A percentile compares a stretch with the other conserved stretches of the same genome.
Evolutionary conservation across 2,113 vertebrate species (phyloP).

Genomic region (Cranoglanis bouderius): DNA sequence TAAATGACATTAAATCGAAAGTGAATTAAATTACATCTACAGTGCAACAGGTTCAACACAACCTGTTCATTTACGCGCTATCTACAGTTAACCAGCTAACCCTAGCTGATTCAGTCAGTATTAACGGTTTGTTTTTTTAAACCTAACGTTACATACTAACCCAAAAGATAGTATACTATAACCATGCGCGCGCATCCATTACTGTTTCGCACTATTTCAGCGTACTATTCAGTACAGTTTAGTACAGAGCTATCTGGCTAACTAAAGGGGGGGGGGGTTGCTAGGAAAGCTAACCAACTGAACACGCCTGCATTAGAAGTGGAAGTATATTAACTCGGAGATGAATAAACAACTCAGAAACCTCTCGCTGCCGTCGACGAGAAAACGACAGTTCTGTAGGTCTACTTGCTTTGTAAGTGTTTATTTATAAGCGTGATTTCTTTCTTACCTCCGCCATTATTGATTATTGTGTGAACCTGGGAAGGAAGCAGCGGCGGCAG

Average conservation of each 20-base stretch:
- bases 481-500: conserved; percentile 14
- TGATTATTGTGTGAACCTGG: conserved; percentile 20
- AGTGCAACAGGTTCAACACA: not conserved
- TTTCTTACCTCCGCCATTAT: conserved; percentile 57
- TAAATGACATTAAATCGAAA: not conserved
- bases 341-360: not conserved
- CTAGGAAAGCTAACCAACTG: not conserved
- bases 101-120: too few relatives aligned
- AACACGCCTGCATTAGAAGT: not conserved
- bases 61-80: not conserved
- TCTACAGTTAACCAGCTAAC: not conserved
- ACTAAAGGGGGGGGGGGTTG: not conserved
- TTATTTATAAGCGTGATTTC: conserved; percentile 28
- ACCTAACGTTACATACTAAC: not conserved
- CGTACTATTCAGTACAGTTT: not conserved
- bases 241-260: not conserved
- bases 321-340: not conserved
- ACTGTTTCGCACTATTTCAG: not conserved
- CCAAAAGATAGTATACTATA: not conserved
- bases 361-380: not conserved
- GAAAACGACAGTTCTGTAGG: not conserved
- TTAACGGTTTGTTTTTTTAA: not conserved
- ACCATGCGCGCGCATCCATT: not conserved
- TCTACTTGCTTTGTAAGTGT: not conserved
- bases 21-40: not conserved